Base-by-base conservation (phyloP, 2,113 vertebrate genomes). In the Empidonax traillii region DNA sequence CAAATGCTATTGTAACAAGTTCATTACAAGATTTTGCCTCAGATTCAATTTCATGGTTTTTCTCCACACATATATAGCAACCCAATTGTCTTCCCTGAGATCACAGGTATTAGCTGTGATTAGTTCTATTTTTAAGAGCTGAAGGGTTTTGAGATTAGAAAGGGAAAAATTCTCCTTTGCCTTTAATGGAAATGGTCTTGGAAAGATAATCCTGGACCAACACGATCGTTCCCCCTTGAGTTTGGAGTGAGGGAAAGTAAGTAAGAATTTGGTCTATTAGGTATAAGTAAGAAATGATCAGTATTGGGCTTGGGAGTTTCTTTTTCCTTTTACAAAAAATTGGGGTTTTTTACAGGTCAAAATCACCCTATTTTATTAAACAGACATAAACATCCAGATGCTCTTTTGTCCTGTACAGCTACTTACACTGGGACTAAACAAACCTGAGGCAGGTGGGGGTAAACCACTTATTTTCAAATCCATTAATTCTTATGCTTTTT, bases 171-270 rank as follows among this genome's bases (percentile, higher is more conserved):
- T 85, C 28, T 78, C 35, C 20, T 35, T 84, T 71, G 41, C 15
- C 2, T 87, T 58, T 88, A 79, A 39, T 17, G 30, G 23, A 73
- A 71, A 80, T 30, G 12, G 16, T 41, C 12, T 43, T 79, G 41
- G 28, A 69, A 81, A 91, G 35, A 67, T 39, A 77, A 62, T 55
- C 53, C 49, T 87, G 58, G 55, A 77, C 20, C 17, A 75, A 33
- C 1, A 2, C 19, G 13, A 4, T n/a, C 2, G 0, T 2, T 30
- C 6, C 44, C 25, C 37, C 31, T 87, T 43, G n/a, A 56, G 31
- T 68, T 19, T 89, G 68, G 28, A 62, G 20, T 30, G 24, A 61
- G 10, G 13, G 41, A 69, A 33, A 7, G 20, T 22, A 83, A 68
- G 24, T 62, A 41, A 59, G 21, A 87, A 39, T 14, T 53, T 58